Evolutionary conservation across 2,797 vertebrate species (phyloP), one percentile per base, ranked within the genome.

Genomic region (Astyanax mexicanus): DNA sequence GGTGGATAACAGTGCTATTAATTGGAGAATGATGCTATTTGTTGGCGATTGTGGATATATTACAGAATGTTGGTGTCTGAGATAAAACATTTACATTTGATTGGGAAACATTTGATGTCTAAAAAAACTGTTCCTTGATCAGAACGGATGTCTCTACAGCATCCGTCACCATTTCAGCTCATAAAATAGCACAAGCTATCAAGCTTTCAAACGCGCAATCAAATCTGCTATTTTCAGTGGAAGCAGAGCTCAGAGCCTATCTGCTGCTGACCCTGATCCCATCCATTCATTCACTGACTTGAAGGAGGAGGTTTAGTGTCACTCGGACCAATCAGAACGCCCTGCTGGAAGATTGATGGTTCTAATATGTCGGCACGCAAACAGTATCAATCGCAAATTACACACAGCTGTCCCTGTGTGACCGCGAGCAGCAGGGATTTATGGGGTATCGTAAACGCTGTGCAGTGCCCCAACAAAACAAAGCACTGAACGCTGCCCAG

Each of bases 341-440:
- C n/a, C 51, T 27, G 35, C n/a, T 37, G 71, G 62, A 21, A 79
- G 80, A 85, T 83, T 81, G 69, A 82, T 58, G 45, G 42, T 68
- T 19, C n/a, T 79, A 79, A 81, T 74, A 80, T 9, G 60, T 65
- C 21, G 51, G 65, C 65, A 55, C 6, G 17, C 54, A 83, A 75
- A 68, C 72, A 72, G 72, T 82, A 84, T 81, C 70, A 65, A 80
- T 74, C 51, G 21, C 58, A 65, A 79, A 71, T 76, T 60, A 69
- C 75, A 58, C 68, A 23, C 51, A 12, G 52, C 4, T 8, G 17
- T 68, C 67, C 49, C 25, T 51, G 35, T 32, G 55, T 17, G 61
- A 19, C 47, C 42, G 0, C 13, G 1, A 17, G 51, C 17, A n/a
- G 62, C 21, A 29, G 21, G 54, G 58, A 81, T 78, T 76, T 69